Evolutionary conservation across 2,113 vertebrate genomes (phyloP).

Genomic region (Physeter macrocephalus): DNA sequence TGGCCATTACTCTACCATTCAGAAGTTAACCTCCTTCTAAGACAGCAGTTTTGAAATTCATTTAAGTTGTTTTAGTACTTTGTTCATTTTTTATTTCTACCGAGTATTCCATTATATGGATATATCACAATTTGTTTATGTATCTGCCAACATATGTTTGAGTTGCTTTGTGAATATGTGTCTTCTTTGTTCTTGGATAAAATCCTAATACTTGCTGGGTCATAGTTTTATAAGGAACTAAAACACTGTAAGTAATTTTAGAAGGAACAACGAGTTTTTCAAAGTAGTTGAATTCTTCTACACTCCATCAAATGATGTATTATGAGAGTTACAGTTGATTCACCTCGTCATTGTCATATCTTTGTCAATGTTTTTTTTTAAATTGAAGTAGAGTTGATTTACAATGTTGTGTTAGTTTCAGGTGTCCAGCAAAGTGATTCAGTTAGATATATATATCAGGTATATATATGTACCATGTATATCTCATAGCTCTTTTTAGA

Average conservation of each 20-base stretch:
- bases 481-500: not conserved
- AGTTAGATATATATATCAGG: not conserved
- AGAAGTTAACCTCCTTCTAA: not conserved
- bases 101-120: not conserved
- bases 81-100: not conserved
- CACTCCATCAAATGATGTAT: not conserved
- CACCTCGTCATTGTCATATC: not conserved
- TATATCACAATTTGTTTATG: not conserved
- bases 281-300: not conserved
- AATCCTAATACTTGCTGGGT: not conserved
- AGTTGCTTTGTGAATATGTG: not conserved
- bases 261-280: not conserved
- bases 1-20: not conserved
- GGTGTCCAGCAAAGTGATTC: not conserved
- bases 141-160: not conserved
- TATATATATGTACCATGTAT: not conserved
- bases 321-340: not conserved
- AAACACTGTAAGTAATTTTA: not conserved
- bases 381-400: not conserved
- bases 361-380: not conserved
- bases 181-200: not conserved
- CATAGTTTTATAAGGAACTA: not conserved
- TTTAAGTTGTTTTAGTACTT: not conserved
- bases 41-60: not conserved
- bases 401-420: not conserved